Conservation (phyloP, 2,888 invertebrate genomes). For the Tinea trinotella region DNA sequence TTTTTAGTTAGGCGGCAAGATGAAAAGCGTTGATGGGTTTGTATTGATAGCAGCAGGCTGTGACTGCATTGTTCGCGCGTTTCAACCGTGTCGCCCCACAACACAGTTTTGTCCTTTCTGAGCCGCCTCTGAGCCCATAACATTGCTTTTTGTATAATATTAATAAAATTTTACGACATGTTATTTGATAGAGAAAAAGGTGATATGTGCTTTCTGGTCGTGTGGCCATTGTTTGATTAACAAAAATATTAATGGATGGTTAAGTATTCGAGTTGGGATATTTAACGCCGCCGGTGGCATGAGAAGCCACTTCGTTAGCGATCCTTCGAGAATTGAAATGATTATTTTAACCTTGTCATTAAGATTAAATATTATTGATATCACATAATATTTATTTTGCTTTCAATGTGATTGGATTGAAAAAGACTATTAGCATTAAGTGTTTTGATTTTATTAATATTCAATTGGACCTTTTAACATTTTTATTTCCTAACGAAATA, state of each 20-base stretch:
- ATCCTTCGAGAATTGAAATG: slow-evolving; percentile 56
- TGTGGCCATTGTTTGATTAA: slow-evolving; percentile 56
- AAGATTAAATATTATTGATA: slow-evolving; percentile 65
- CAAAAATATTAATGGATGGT: slow-evolving; percentile 24
- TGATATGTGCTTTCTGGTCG: slow-evolving; percentile 29
- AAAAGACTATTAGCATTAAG: slow-evolving; percentile 10
- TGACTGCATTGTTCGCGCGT: slow-evolving; percentile 39
- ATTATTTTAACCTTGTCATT: slow-evolving; percentile 57
- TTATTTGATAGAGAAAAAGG: slow-evolving; percentile 25
- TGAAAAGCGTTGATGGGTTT: slow-evolving; percentile 37
- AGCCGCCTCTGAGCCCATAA: slow-evolving; percentile 18
- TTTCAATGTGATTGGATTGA: slow-evolving; percentile 3
- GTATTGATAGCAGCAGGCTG: slow-evolving; percentile 34
- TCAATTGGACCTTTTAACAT: not conserved
- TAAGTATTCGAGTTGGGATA: slow-evolving; percentile 35
- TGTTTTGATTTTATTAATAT: not conserved
- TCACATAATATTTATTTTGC: slow-evolving; percentile 29
- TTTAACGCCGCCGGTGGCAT: slow-evolving; percentile 64
- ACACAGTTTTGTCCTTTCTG: slow-evolving; percentile 14
- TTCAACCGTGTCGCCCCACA: slow-evolving; percentile 39
- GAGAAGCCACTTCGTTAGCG: slow-evolving; percentile 52
- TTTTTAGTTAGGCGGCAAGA: slow-evolving; percentile 29
- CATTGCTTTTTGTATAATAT: slow-evolving; percentile 40
- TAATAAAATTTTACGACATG: slow-evolving; percentile 47
- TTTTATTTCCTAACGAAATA: not conserved